Evolutionary conservation across 2,888 invertebrate genomes (phyloP), one percentile per base, ranked within the genome.

Genomic region (Encarsia formosa): DNA sequence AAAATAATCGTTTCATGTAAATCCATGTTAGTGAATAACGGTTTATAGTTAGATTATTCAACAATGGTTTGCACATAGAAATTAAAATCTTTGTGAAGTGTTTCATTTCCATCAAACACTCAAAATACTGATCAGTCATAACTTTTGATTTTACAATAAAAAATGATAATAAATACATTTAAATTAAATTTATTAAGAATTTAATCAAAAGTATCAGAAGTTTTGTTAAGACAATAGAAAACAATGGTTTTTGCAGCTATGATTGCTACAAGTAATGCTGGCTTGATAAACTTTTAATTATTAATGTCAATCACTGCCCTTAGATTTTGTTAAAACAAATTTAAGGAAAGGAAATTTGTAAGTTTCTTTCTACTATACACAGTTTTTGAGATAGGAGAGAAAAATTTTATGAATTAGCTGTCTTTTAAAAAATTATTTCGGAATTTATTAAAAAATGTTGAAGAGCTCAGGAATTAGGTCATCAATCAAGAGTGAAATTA

Each of bases 1-100:
- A 18, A n/a, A 11, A 20, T 50, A 43, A 35, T 39, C 42, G 16
- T 9, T 19, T 26, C 39, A 19, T 31, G n/a, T n/a, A n/a, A n/a
- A 4, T 18, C 31, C 15, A 18, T 24, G 38, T 24, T 26, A 44
- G 40, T 16, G 29, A 47, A 50, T 44, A 55, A 51, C 41, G 41
- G 48, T 44, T 29, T 52, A 20, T 55, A 40, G 49, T 41, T 47
- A 26, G 22, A 43, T n/a, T n/a, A 39, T 50, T 38, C 31, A 41
- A 56, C 32, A 37, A 37, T 45, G 46, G 44, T 51, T 55, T 51
- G 22, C 44, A 48, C 43, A 37, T 37, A 16, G 19, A 22, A 48
- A 20, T 16, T 26, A 38, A 52, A 41, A 35, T 19, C 35, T 38
- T 23, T 5, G 22, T 38, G 31, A 31, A 43, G 38, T 38, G 39